Percentiles rank a stretch among this genome's conserved stretches.
These are phyloP conservation scores for Formicarius rufipectus DNA, from an alignment of 2,113 vertebrate species.

Conservation along the genomic window DNA sequence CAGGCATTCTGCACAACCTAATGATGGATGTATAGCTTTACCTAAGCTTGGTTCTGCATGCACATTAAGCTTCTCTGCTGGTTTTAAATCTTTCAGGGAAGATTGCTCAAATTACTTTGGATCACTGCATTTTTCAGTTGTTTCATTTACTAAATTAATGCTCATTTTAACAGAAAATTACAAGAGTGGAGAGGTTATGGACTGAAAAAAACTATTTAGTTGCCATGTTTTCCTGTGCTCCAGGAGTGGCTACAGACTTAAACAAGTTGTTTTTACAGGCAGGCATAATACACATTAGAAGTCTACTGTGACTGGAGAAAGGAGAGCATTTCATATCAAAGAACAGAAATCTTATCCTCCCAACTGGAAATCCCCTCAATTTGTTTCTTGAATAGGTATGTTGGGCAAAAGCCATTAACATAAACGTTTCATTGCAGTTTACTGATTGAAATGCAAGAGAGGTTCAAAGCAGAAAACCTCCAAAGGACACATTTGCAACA, in stretches of 20 bases:
- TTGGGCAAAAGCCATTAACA: neutral
- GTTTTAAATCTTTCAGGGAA: neutral
- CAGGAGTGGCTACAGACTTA: neutral
- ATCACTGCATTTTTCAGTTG: neutral
- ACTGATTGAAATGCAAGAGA: neutral
- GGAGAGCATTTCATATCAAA: neutral
- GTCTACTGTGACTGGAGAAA: neutral
- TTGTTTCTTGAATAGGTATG: neutral
- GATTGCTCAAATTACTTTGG: neutral
- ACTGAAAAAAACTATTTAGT: neutral
- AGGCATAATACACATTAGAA: neutral
- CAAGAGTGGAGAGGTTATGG: neutral
- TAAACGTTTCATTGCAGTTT: neutral
- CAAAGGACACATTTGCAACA: neutral
- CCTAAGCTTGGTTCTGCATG: neutral
- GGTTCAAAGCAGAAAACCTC: neutral
- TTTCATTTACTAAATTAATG: neutral
- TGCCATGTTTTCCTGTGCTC: neutral
- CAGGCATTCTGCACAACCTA: neutral
- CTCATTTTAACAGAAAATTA: neutral
- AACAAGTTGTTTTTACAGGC: neutral
- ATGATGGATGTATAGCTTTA: neutral
- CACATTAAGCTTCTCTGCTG: neutral
- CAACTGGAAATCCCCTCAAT: neutral
- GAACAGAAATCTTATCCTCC: neutral